Percentiles rank a stretch among this genome's conserved stretches.
Evolutionary conservation across 1,140 invertebrate genomes (phyloP).

Genomic region (Eriosoma lanigerum): DNA sequence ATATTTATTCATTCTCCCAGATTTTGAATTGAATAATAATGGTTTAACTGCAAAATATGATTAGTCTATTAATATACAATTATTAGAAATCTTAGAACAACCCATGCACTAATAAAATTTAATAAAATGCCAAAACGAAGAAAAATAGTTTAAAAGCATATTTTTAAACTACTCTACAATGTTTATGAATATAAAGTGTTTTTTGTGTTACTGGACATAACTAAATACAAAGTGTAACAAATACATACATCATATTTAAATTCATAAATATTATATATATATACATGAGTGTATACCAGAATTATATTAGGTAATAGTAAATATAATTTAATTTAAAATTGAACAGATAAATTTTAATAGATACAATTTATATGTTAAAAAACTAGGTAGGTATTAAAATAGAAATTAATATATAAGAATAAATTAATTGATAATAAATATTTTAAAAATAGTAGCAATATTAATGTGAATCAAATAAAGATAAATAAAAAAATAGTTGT

Average conservation of each 20-base stretch:
- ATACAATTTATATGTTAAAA: no score
- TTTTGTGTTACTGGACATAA: background rate
- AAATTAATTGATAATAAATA: no score
- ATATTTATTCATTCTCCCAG: conserved; percentile 45
- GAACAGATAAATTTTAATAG: background rate
- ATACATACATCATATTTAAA: no score
- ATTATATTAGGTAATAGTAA: background rate
- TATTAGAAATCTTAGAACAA: background rate
- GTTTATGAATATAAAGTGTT: background rate
- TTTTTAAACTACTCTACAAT: background rate
- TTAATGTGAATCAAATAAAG: no score
- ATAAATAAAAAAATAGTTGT: no score
- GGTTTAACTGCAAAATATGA: conserved; percentile 7
- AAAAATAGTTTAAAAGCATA: conserved; percentile 9
- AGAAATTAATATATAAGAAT: no score
- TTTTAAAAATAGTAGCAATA: no score
- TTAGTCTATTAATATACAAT: background rate
- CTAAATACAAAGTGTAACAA: background rate
- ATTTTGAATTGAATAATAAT: conserved; percentile 37
- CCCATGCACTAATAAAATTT: conserved; percentile 9
- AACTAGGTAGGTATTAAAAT: no score
- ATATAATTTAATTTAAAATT: background rate
- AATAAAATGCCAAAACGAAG: conserved; percentile 1
- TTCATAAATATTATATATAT: background rate
- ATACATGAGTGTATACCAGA: background rate